phyloP scores from a whole-genome alignment of 2,113 vertebrate species.

The human (Homo sapiens) region GRCh38 chr6:51232001-51232500 shows the following conservation, averaged over 20 bases:
- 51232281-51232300: too few relatives aligned
- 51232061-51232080: slow-evolving; percentile 52
- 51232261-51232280: neutral
- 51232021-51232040: slow-evolving; percentile 34
- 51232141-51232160: slow-evolving; percentile 6
- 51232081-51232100: slow-evolving; percentile 43
- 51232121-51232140: slow-evolving; percentile 47
- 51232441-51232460: neutral
- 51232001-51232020: slow-evolving; percentile 64
- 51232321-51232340: neutral
- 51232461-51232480: neutral
- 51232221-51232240: neutral
- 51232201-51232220: neutral
- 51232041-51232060: slow-evolving; percentile 47
- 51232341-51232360: neutral
- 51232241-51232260: neutral
- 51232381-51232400: neutral
- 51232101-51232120: slow-evolving; percentile 60
- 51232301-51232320: neutral
- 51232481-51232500: neutral
- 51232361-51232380: neutral
- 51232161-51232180: neutral
- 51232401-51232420: neutral
- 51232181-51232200: accelerated
- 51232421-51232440: neutral